phyloP scores from a whole-genome alignment of 2,888 invertebrate genomes.

The Caenorhabditis imperialis region DNA sequence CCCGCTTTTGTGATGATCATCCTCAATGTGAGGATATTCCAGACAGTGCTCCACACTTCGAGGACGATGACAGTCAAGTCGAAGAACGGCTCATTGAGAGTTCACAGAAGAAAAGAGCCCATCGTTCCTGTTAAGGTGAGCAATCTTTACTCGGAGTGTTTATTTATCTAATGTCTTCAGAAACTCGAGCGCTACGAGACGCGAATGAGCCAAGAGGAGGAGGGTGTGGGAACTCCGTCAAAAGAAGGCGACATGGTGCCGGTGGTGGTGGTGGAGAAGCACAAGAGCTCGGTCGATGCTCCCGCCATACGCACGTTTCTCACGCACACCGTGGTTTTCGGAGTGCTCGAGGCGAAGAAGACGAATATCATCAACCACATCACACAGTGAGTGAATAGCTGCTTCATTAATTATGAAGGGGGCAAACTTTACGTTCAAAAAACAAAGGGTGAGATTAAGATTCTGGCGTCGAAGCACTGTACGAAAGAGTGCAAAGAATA shows the following conservation, averaged over 20 bases:
- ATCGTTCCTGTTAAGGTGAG: slow-evolving; percentile 34
- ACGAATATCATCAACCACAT: slow-evolving; percentile 53
- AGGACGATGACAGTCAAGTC: slow-evolving; percentile 59
- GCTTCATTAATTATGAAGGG: too few species aligned
- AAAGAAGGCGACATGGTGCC: slow-evolving; percentile 39
- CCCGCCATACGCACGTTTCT: slow-evolving; percentile 57
- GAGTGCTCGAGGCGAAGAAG: slow-evolving; percentile 52
- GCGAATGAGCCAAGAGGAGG: slow-evolving; percentile 33
- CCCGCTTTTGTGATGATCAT: slow-evolving; percentile 75
- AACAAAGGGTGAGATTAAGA: too few species aligned
- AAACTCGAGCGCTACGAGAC: slow-evolving; percentile 43
- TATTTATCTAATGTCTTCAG: slow-evolving; percentile 20
- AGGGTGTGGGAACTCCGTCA: slow-evolving; percentile 39
- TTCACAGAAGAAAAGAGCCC: slow-evolving; percentile 67
- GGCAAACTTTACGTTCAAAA: too few species aligned
- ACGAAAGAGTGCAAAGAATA: too few species aligned
- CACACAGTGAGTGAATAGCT: slow-evolving; percentile 40
- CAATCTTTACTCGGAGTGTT: neutral
- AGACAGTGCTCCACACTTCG: slow-evolving; percentile 69
- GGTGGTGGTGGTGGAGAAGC: slow-evolving; percentile 34
- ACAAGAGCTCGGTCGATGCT: slow-evolving; percentile 33
- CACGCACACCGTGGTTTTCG: slow-evolving; percentile 59
- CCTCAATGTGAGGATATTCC: slow-evolving; percentile 74
- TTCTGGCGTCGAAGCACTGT: too few species aligned
- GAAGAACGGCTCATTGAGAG: slow-evolving; percentile 65